These are phyloP conservation scores for Chrysogorgia sp. DNA, from an alignment of 92 coral and sea anemone species.

Conservation along the genomic window DNA sequence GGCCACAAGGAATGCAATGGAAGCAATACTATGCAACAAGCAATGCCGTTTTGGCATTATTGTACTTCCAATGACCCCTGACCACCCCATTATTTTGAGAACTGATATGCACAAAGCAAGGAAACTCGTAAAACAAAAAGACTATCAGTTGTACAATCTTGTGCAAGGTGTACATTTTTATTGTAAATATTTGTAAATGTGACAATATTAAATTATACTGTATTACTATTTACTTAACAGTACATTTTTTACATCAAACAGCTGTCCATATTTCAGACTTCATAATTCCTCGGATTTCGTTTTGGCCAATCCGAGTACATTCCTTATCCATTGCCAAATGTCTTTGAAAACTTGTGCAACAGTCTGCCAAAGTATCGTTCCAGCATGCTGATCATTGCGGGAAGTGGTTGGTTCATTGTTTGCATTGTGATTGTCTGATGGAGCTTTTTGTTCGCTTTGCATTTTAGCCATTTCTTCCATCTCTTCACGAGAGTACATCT, in stretches of 20 bases:
- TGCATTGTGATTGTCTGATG: conserved; percentile 42
- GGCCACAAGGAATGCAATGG: too few relatives aligned
- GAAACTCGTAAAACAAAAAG: too few relatives aligned
- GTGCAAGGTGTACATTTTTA: too few relatives aligned
- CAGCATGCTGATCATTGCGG: conserved; percentile 59
- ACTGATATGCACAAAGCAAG: too few relatives aligned
- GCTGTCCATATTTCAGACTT: neutral
- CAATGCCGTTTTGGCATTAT: too few relatives aligned
- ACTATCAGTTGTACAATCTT: too few relatives aligned
- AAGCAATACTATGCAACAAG: too few relatives aligned
- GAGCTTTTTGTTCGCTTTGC: conserved; percentile 43
- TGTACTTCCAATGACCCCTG: too few relatives aligned
- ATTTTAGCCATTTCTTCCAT: conserved; percentile 70
- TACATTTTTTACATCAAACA: neutral
- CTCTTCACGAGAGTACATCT: conserved; percentile 98
- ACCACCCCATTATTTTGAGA: too few relatives aligned
- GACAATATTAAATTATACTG: too few relatives aligned
- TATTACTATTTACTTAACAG: too few relatives aligned
- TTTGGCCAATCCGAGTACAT: conserved; percentile 59
- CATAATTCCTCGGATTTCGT: conserved; percentile 59
- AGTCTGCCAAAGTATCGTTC: conserved; percentile 76
- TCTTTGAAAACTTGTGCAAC: conserved; percentile 59
- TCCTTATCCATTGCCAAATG: conserved; percentile 80
- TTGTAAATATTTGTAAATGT: too few relatives aligned
- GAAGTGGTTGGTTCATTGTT: conserved; percentile 37